Conservation (phyloP, 2,888 invertebrate species). For the Zeuzera pyrina region DNA sequence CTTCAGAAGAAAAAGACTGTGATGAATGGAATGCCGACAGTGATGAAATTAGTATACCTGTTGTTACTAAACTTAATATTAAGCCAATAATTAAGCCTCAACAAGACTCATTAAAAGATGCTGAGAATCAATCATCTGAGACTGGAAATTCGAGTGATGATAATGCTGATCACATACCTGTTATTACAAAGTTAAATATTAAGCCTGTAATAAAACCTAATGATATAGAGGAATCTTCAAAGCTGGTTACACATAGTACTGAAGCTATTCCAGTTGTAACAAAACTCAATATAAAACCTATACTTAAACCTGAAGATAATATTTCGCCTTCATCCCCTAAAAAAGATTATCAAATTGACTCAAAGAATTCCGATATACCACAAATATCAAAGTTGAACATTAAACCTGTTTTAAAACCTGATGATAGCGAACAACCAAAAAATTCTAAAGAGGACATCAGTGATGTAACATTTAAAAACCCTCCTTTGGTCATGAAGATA, state of each 20-base stretch:
- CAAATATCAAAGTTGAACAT: slow-evolving; percentile 60
- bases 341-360: slow-evolving; percentile 34
- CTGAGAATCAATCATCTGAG: slow-evolving; percentile 61
- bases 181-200: slow-evolving; percentile 71
- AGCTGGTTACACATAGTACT: slow-evolving; percentile 30
- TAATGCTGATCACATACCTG: slow-evolving; percentile 56
- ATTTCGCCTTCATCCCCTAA: slow-evolving; percentile 47
- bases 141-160: slow-evolving; percentile 65
- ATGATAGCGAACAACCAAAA: slow-evolving; percentile 31
- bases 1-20: slow-evolving; percentile 61
- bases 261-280: slow-evolving; percentile 50
- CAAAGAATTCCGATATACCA: slow-evolving; percentile 35
- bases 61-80: slow-evolving; percentile 68
- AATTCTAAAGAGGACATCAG: slow-evolving; percentile 26
- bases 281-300: slow-evolving; percentile 58
- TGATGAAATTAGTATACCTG: slow-evolving; percentile 58
- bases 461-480: slow-evolving; percentile 42
- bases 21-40: slow-evolving; percentile 48
- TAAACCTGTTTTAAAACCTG: slow-evolving; percentile 64
- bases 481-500: slow-evolving; percentile 61
- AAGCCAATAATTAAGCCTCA: slow-evolving; percentile 70
- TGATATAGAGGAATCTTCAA: slow-evolving; percentile 31
- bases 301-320: slow-evolving; percentile 49
- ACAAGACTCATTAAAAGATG: slow-evolving; percentile 51
- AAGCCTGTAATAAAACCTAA: slow-evolving; percentile 67